Conservation (phyloP, 1,140 invertebrate genomes). For the Drosophila neocordata region DNA sequence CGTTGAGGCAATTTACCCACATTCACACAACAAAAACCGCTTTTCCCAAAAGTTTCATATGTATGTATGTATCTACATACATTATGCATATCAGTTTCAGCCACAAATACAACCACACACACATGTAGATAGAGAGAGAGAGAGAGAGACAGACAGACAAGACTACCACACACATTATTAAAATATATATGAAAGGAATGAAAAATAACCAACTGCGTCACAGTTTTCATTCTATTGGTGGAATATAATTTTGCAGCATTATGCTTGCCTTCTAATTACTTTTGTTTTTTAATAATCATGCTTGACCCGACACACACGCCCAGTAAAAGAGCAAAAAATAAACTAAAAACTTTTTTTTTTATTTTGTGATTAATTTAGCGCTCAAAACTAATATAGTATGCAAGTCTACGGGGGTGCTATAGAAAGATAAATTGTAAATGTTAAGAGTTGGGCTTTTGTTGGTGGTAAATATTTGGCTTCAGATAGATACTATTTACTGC, state of each 20-base stretch:
- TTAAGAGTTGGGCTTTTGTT: not conserved
- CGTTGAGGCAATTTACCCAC: constrained; percentile 41
- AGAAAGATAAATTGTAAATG: not conserved
- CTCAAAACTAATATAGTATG: constrained; percentile 73
- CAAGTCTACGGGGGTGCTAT: constrained; percentile 8
- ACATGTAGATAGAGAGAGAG: not conserved
- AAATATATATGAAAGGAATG: constrained; percentile 22
- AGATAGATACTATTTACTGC: constrained; percentile 6
- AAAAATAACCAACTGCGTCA: constrained; percentile 48
- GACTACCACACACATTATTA: constrained; percentile 36
- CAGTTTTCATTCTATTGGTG: constrained; percentile 43
- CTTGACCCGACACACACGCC: constrained; percentile 50
- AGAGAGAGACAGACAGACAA: too few relatives aligned
- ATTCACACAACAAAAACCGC: constrained; percentile 10
- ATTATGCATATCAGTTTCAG: constrained; percentile 63
- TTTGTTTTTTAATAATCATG: constrained; percentile 79
- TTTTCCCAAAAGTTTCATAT: constrained; percentile 47
- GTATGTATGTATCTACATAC: constrained; percentile 31
- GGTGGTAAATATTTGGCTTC: not conserved
- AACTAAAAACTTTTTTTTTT: constrained; percentile 46
- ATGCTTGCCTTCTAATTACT: constrained; percentile 66
- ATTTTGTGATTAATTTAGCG: constrained; percentile 77
- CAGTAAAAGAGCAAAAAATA: constrained; percentile 2
- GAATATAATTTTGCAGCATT: constrained; percentile 53
- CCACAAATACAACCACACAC: constrained; percentile 1